These are phyloP conservation scores for Lasaia peninsularis DNA, from an alignment of 1,140 invertebrate species.

Conservation along the genomic window DNA sequence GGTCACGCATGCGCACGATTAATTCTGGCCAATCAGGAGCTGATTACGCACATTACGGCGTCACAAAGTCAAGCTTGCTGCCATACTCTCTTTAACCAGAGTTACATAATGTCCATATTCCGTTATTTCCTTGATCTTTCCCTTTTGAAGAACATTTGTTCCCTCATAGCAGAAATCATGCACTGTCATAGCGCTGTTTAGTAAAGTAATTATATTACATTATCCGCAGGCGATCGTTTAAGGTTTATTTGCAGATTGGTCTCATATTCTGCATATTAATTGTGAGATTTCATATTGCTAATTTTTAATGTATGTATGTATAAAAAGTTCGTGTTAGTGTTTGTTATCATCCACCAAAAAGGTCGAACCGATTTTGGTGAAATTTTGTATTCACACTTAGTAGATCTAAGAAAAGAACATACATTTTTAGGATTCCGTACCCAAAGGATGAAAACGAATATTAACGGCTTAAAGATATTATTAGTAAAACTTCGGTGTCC, in stretches of 20 bases:
- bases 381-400: too few species aligned
- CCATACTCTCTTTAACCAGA: conserved; percentile 30
- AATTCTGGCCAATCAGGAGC: conserved; percentile 72
- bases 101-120: conserved; percentile 35
- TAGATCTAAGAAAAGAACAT: too few species aligned
- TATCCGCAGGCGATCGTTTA: conserved; percentile 36
- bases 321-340: too few species aligned
- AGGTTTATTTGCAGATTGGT: conserved; percentile 5
- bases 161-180: conserved; percentile 51
- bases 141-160: conserved; percentile 2
- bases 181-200: conserved; percentile 44
- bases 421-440: too few species aligned
- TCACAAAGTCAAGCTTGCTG: conserved; percentile 47
- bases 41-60: conserved; percentile 72
- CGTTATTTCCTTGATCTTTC: background rate
- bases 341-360: too few species aligned
- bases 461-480: too few species aligned
- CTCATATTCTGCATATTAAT: background rate
- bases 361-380: too few species aligned
- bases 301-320: background rate
- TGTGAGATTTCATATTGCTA: background rate
- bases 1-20: conserved; percentile 71
- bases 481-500: too few species aligned
- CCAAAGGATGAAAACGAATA: too few species aligned
- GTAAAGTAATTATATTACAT: conserved; percentile 37